A percentile compares a stretch with the other conserved stretches of the same genome.
phyloP scores from a whole-genome alignment of 2,888 invertebrate species.

The Fragum fragum region DNA sequence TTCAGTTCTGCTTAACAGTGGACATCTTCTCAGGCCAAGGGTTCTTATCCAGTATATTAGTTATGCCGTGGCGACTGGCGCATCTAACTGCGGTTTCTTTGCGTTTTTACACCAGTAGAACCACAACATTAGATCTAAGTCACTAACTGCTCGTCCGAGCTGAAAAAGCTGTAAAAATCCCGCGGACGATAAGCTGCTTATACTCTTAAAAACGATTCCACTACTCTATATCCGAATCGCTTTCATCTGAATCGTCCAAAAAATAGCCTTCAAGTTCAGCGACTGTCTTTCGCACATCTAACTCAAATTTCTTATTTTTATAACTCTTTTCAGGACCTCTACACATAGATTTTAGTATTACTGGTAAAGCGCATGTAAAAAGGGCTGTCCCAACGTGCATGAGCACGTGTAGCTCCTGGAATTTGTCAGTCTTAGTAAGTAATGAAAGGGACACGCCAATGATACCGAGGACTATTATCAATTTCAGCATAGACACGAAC shows the following conservation, averaged over 20 bases:
- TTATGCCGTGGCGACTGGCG: too few species aligned
- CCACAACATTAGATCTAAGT: too few species aligned
- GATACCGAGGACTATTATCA: conserved; percentile 47
- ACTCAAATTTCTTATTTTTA: conserved; percentile 15
- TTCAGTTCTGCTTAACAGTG: too few species aligned
- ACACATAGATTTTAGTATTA: conserved; percentile 58
- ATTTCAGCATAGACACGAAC: conserved; percentile 58
- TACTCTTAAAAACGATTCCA: too few species aligned
- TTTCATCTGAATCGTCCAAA: neutral
- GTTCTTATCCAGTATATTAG: too few species aligned
- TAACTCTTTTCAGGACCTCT: conserved; percentile 1
- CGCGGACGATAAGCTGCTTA: too few species aligned
- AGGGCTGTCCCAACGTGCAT: conserved; percentile 68
- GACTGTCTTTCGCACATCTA: conserved; percentile 7
- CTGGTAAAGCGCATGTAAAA: conserved; percentile 66
- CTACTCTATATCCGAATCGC: neutral
- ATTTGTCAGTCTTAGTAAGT: conserved; percentile 57
- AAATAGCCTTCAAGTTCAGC: conserved; percentile 9
- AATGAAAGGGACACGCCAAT: conserved; percentile 59
- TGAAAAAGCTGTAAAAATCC: too few species aligned
- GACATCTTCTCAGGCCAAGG: too few species aligned
- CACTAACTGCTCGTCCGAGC: too few species aligned
- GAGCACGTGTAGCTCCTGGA: conserved; percentile 59
- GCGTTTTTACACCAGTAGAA: too few species aligned
- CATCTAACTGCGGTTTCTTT: too few species aligned